Evolutionary conservation across 2,888 invertebrate genomes (phyloP), one percentile per base, ranked within the genome.

Genomic region (Ptilodon capucinus): DNA sequence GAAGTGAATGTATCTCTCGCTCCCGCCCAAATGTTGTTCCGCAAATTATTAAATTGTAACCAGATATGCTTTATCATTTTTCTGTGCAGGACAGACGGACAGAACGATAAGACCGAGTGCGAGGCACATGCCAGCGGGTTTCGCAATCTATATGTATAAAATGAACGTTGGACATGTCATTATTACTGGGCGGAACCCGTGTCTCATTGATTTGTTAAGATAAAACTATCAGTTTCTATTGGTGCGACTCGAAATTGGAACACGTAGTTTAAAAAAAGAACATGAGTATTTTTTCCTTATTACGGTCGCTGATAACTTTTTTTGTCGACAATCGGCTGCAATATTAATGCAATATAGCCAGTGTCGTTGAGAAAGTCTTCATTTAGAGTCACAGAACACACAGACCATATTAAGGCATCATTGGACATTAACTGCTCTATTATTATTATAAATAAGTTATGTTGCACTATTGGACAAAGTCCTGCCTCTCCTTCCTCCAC

Each of bases 51-150:
- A 77, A 76, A 77, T 71, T 83, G 84, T 82, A 86, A 87, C 83
- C 79, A 80, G 82, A 87, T 85, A 86, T 72, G 62, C 73, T 78
- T 85, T 86, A 87, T 87, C 84, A 74, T 71, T 86, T 84, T 87
- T 86, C 85, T 86, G 84, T 77, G 61, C 81, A 68, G 79, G 78
- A 80, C 79, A 80, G 71, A 74, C 80, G 75, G 76, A 72, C 80
- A 59, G 60, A 41, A 59, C 62, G 81, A 82, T 81, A 82, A 79
- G 74, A 74, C 73, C 59, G 61, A 68, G 64, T 66, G 65, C 71
- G 71, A 73, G 63, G 60, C 71, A 68, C 62, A 62, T 72, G 61
- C 61, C 60, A 19, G 19, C 17, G 16, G 34, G 64, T 82, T 81
- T 82, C 71, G 82, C 82, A 82, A 82, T 71, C 50, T 64, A 51